Base-by-base conservation (phyloP, 2,113 vertebrate genomes). In the Spea bombifrons region DNA sequence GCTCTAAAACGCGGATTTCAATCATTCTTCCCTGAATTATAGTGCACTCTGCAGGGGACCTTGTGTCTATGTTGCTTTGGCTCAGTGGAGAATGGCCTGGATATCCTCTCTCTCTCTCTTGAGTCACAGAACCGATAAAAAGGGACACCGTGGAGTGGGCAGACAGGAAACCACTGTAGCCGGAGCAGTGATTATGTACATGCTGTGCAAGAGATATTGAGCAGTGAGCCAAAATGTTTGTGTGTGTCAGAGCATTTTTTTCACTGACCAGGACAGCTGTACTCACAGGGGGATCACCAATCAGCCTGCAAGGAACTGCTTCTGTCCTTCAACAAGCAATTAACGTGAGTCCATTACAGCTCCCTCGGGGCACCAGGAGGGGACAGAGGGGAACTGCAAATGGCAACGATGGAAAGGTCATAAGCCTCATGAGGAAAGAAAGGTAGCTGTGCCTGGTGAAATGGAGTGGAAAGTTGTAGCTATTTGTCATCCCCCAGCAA, bases 321-420 rank as follows among this genome's bases (percentile, higher is more conserved):
- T 90, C 93, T 93, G 92, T 94, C 92, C 93, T 94, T 95, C 93
- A 94, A 90, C 90, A 93, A 91, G 88, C 92, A 93, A 94, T 94
- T 93, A 92, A 90, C 88, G 87, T 5, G 83, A 94, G 92, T 93
- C 90, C 92, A 92, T 91, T 90, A 93, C 88, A 90, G 89, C 90
- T 88, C 92, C 90, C 91, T 47, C 71, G 90, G 84, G 91, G 86
- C 74, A 83, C 81, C 83, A 64, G 82, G 70, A 84, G 83, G 86
- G 86, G 85, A 80, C 65, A 52, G 80, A 76, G 66, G 61, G 79
- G 74, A 83, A 84, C 86, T 85, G 86, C 87, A 84, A 86, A 87
- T 89, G 89, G 88, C 90, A 90, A 90, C 88, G 86, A 90, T 87
- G 79, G 89, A 92, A 93, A 94, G 91, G 90, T 94, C 92, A 95